Evolutionary conservation across 2,797 vertebrate species (phyloP).

Genomic region (Sus cebifrons): DNA sequence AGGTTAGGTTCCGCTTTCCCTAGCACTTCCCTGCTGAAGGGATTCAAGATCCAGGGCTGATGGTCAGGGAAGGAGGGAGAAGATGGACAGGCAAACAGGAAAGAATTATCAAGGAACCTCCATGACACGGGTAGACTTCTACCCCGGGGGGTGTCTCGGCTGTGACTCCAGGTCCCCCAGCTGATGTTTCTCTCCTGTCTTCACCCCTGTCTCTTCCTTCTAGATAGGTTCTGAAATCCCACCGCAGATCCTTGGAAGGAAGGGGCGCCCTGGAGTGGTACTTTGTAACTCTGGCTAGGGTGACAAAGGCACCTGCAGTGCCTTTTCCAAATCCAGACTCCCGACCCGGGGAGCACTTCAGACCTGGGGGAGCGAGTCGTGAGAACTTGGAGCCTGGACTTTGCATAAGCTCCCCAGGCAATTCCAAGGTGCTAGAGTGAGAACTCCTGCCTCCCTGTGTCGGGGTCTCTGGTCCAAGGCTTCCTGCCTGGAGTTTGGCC

Average conservation of each 20-base stretch:
- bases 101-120: conserved; percentile 3
- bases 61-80: not conserved
- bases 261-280: not conserved
- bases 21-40: not conserved
- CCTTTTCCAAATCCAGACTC: conserved; percentile 57
- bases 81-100: not conserved
- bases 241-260: conserved; percentile 12
- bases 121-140: not conserved
- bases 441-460: not conserved
- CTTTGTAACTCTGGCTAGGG: conserved; percentile 39
- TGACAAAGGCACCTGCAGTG: conserved; percentile 34
- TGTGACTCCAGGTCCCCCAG: not conserved
- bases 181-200: not conserved
- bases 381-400: not conserved
- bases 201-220: conserved; percentile 33
- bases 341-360: not conserved
- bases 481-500: conserved; percentile 55
- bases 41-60: conserved; percentile 49
- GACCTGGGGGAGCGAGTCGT: not conserved
- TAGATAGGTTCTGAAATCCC: conserved; percentile 26
- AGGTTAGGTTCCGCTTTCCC: conserved; percentile 21
- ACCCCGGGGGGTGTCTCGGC: not conserved
- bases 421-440: not conserved
- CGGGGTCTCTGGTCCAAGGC: not conserved
- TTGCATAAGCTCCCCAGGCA: not conserved